Percentiles rank a stretch among this genome's conserved stretches.
Conservation (phyloP, 2,888 invertebrate species). For the Drosophila setosimentum region DNA sequence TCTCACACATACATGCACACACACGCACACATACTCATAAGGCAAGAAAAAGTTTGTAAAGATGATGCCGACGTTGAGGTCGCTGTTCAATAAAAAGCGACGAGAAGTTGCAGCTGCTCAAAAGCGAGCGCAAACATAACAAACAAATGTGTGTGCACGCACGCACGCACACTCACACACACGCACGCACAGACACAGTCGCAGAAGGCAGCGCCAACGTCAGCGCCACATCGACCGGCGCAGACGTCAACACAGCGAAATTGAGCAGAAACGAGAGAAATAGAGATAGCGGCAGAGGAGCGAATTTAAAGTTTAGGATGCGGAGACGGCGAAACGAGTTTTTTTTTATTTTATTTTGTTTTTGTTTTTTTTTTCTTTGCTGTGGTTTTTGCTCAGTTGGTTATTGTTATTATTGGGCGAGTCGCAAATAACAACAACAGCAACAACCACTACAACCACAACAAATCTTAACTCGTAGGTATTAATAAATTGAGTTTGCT, state of each 20-base stretch:
- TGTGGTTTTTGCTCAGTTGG: conserved; percentile 30
- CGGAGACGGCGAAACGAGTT: conserved; percentile 48
- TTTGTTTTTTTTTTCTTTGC: conserved; percentile 17
- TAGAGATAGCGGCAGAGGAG: conserved; percentile 33
- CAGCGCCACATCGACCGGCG: conserved; percentile 67
- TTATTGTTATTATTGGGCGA: conserved; percentile 44
- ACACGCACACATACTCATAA: conserved; percentile 13
- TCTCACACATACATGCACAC: conserved; percentile 37
- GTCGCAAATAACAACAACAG: conserved; percentile 32
- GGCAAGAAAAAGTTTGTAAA: conserved; percentile 62
- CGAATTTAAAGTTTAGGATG: conserved; percentile 24
- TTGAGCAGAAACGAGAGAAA: conserved; percentile 22
- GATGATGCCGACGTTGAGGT: conserved; percentile 44
- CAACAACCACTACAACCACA: conserved; percentile 33
- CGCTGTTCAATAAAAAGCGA: conserved; percentile 33
- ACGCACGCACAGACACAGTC: conserved; percentile 4
- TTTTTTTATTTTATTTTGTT: conserved; percentile 27
- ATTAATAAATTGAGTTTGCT: conserved; percentile 66
- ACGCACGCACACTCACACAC: conserved; percentile 30
- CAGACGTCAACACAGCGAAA: conserved; percentile 70
- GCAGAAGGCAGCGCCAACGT: conserved; percentile 36
- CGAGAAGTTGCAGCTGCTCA: conserved; percentile 53
- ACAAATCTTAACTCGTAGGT: conserved; percentile 1
- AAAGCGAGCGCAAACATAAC: conserved; percentile 55
- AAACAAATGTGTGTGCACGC: conserved; percentile 51